phyloP scores from a whole-genome alignment of 2,113 vertebrate genomes.

The Platichthys flesus region DNA sequence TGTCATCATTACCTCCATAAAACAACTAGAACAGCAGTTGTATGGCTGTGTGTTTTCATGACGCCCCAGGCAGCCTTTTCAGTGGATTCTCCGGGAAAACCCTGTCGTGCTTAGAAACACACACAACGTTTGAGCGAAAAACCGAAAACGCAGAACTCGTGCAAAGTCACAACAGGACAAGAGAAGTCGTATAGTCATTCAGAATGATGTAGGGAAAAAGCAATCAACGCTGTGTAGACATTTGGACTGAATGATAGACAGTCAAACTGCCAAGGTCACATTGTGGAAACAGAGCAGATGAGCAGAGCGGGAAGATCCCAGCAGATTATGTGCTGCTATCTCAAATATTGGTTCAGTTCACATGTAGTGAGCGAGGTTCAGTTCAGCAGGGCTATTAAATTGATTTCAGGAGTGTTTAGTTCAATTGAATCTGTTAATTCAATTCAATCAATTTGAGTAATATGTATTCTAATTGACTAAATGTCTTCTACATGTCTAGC shows the following conservation, averaged over 20 bases:
- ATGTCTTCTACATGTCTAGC: not conserved
- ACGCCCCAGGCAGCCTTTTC: not conserved
- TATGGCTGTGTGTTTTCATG: not conserved
- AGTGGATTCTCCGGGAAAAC: constrained; percentile 13
- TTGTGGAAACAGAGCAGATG: constrained; percentile 46
- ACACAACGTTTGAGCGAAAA: constrained; percentile 6
- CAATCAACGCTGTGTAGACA: constrained; percentile 56
- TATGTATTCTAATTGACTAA: not conserved
- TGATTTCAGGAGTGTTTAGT: not conserved
- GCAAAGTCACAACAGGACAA: constrained; percentile 59
- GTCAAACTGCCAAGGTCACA: constrained; percentile 49
- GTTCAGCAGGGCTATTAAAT: not conserved
- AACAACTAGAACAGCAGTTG: not conserved
- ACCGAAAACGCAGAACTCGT: constrained; percentile 40
- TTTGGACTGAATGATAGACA: constrained; percentile 46
- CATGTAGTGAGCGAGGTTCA: not conserved
- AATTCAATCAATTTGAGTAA: not conserved
- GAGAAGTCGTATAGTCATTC: constrained; percentile 38
- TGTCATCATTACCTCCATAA: not conserved
- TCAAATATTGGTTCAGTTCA: constrained; percentile 19
- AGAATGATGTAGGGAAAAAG: constrained; percentile 52
- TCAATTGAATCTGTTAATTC: constrained; percentile 3
- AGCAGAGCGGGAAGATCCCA: constrained; percentile 28
- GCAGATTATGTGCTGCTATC: constrained; percentile 21
- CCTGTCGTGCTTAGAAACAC: not conserved